Percentiles rank a stretch among this genome's conserved stretches.
Evolutionary conservation across 2,797 vertebrate genomes (phyloP).

Genomic region (Trichosurus vulpecula): DNA sequence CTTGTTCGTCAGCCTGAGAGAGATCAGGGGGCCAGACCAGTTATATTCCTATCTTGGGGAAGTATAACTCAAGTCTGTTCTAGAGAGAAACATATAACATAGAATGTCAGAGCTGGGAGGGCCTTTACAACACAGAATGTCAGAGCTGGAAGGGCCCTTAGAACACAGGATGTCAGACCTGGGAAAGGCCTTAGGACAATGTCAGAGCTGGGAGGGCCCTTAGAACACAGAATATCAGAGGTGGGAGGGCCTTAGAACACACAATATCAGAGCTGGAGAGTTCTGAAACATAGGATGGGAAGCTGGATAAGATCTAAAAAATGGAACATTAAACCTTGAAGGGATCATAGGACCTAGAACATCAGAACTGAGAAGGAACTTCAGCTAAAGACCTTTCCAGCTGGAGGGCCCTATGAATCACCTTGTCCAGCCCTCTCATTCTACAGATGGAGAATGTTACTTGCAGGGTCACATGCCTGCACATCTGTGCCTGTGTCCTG

Average conservation of each 20-base stretch:
- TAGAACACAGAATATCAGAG: no score
- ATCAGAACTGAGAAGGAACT: neutral
- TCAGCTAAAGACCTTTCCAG: neutral
- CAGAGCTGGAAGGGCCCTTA: neutral
- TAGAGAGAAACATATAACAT: neutral
- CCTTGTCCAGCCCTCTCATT: neutral
- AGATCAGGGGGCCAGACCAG: neutral
- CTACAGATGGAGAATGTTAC: neutral
- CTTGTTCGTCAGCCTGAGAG: neutral
- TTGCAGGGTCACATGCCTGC: neutral
- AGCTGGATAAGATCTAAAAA: neutral
- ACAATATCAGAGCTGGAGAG: neutral
- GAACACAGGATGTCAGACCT: neutral
- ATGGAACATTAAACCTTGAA: neutral
- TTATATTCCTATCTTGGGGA: neutral
- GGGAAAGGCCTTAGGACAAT: neutral
- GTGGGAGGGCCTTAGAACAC: neutral
- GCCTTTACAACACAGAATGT: neutral
- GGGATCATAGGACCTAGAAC: neutral
- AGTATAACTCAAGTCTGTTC: neutral
- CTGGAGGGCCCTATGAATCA: neutral
- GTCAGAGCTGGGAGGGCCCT: no score
- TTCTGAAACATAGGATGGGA: neutral
- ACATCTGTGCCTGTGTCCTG: neutral
- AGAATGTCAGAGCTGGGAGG: neutral